A percentile compares a stretch with the other conserved stretches of the same genome.
phyloP scores from a whole-genome alignment of 2,113 vertebrate species.

The Orcinus orca region DNA sequence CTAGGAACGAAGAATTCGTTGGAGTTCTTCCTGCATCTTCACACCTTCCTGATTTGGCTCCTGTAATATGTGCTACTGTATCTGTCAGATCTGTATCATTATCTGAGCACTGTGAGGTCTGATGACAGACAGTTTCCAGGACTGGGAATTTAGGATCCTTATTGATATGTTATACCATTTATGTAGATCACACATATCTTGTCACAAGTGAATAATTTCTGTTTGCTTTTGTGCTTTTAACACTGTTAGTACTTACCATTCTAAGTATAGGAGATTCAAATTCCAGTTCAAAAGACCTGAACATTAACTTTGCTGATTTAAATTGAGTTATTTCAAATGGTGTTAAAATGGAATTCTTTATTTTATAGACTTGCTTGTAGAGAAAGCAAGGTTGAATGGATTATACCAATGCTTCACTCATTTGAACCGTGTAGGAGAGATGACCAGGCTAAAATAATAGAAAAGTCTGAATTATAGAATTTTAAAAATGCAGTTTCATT shows the following conservation, averaged over 20 bases:
- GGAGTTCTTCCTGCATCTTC: neutral
- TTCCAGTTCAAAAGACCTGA: neutral
- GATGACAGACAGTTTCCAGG: neutral
- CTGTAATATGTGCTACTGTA: neutral
- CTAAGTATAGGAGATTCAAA: neutral
- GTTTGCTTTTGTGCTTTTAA: neutral
- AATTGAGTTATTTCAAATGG: constrained; percentile 9
- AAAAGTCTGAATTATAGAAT: constrained; percentile 6
- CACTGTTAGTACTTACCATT: neutral
- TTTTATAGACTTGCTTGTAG: neutral
- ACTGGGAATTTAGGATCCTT: neutral
- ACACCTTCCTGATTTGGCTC: neutral
- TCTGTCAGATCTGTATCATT: neutral
- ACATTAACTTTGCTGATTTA: neutral
- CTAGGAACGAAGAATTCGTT: neutral
- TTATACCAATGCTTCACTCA: neutral
- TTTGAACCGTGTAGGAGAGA: neutral
- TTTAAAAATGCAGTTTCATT: constrained; percentile 24
- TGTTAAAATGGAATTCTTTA: neutral
- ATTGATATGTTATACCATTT: neutral
- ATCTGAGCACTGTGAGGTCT: neutral
- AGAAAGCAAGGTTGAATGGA: neutral
- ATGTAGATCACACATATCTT: neutral
- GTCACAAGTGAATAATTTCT: neutral
- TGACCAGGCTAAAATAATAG: neutral